phyloP scores from a whole-genome alignment of 2,888 invertebrate genomes.

The Zhengitettix transpicula region DNA sequence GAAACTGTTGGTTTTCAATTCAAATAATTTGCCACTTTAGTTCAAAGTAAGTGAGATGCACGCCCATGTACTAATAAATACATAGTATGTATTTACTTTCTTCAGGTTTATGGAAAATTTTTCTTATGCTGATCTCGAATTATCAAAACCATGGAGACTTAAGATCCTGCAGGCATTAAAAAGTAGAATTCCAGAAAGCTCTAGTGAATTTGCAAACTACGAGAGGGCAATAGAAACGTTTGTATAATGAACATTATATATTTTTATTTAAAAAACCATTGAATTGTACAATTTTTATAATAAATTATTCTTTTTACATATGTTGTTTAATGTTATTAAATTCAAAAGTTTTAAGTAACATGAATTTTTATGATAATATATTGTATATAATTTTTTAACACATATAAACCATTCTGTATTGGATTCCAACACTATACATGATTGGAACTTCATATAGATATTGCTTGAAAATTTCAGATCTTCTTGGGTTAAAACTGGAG shows the following conservation, averaged over 20 bases:
- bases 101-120: conserved; percentile 41
- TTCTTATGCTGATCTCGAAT: conserved; percentile 40
- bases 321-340: background rate
- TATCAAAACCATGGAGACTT: conserved; percentile 53
- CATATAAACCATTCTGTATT: too few species aligned
- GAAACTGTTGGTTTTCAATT: too few species aligned
- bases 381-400: background rate
- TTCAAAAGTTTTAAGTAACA: background rate
- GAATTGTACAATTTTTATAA: background rate
- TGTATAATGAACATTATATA: conserved; percentile 9
- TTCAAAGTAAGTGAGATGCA: too few species aligned
- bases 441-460: background rate
- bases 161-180: conserved; percentile 53
- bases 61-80: conserved; percentile 9
- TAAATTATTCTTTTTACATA: background rate
- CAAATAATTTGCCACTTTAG: too few species aligned
- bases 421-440: too few species aligned
- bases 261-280: background rate
- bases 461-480: conserved; percentile 27
- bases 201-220: conserved; percentile 39
- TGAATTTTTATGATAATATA: background rate
- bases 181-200: conserved; percentile 26
- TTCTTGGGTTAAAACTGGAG: conserved; percentile 73
- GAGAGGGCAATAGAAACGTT: conserved; percentile 62
- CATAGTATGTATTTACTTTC: conserved; percentile 14